phyloP scores from a whole-genome alignment of 2,888 invertebrate genomes.

The Agriotes lineatus region DNA sequence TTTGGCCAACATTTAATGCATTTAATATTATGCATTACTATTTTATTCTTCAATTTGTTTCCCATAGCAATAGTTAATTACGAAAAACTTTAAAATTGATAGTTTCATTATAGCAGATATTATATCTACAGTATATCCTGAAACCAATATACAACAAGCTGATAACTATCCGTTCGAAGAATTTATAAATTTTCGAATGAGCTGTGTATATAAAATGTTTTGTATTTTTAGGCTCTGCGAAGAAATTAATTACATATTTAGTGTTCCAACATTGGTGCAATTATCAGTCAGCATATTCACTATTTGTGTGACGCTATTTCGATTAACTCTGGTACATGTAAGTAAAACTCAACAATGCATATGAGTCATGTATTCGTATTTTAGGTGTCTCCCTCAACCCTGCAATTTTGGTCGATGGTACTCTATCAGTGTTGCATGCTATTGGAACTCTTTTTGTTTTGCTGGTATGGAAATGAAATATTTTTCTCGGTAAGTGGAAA shows the following conservation, averaged over 20 bases:
- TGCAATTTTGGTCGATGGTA: constrained; percentile 66
- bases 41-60: no score
- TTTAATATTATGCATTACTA: no score
- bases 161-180: no score
- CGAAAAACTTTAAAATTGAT: no score
- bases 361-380: constrained; percentile 19
- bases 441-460: constrained; percentile 70
- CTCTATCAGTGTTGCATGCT: constrained; percentile 70
- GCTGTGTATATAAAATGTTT: no score
- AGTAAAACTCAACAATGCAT: neutral
- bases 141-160: no score
- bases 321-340: constrained; percentile 58
- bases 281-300: constrained; percentile 59
- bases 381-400: constrained; percentile 48
- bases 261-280: constrained; percentile 57
- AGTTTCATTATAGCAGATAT: no score
- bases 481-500: constrained; percentile 68
- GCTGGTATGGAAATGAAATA: constrained; percentile 72
- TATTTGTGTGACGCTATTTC: constrained; percentile 62
- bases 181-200: no score
- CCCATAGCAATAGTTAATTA: no score
- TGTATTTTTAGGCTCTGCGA: constrained; percentile 55
- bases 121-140: no score
- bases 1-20: no score
- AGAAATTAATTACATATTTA: constrained; percentile 55